Evolutionary conservation across 1,140 invertebrate species (phyloP), one percentile per base, ranked within the genome.

Genomic region (Pseudomyrmex cubaensis): DNA sequence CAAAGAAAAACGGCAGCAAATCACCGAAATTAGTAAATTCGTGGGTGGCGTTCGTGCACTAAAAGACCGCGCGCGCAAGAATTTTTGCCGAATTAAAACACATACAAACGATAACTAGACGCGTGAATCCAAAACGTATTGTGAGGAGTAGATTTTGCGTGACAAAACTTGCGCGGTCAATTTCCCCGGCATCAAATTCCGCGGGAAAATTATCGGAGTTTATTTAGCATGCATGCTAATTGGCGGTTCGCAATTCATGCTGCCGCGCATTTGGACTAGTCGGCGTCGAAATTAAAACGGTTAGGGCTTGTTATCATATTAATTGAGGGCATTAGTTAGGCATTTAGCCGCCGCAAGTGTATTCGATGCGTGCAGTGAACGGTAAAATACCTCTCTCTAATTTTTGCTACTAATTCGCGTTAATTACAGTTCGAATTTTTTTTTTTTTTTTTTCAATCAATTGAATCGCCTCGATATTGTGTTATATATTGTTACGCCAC

Each of bases 291-390:
- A 83, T 77, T 62, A 83, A 82, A 73, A 25, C 61, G 54, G 13
- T 50, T 52, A 59, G 20, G 54, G 3, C 44, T 70, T 48, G 59
- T 73, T 86, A 57, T 83, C 20, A 64, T 62, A 50, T 87, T 77
- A 46, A 78, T 73, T 78, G 50, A 22, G n/a, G 20, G 17, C 46
- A 69, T 61, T 35, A 13, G 9, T 59, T 13, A 20, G 7, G 13
- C 12, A 72, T 72, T 80, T 17, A 86, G 5, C 5, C 35, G 35
- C 77, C 20, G 73, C 73, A 1, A 20, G 25, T 46, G 4, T 44
- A 22, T 10, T 10, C 73, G 22, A 54, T 35, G 25, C 17, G 1
- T 12, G 17, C 25, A 13, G 25, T 9, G 17, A 59, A 48, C n/a
- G 35, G 3, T n/a, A 22, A n/a, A n/a, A 63, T 63, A 35, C 1